Conservation (phyloP, 2,113 vertebrate genomes). For the Pelobates fuscus region DNA sequence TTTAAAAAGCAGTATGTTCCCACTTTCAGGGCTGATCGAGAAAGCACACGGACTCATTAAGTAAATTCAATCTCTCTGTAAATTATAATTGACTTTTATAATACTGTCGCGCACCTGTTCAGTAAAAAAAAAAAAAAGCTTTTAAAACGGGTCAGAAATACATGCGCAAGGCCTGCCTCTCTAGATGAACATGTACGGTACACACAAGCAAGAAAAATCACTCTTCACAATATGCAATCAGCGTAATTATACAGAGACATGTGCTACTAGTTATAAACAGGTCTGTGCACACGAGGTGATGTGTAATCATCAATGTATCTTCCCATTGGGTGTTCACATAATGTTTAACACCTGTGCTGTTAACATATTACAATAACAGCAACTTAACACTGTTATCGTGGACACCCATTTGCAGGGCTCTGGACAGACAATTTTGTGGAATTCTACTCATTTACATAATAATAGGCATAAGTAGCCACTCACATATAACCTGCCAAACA, state of each 20-base stretch:
- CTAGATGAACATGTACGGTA: slow-evolving; percentile 37
- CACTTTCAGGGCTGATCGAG: not conserved
- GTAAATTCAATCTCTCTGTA: not conserved
- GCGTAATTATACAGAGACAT: slow-evolving; percentile 42
- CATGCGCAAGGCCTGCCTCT: not conserved
- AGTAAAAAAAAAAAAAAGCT: not conserved
- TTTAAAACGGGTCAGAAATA: slow-evolving; percentile 11
- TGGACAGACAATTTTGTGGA: too few relatives aligned
- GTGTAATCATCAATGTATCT: slow-evolving; percentile 6
- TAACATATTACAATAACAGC: too few relatives aligned
- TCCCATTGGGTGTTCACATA: not conserved
- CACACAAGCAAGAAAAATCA: slow-evolving; percentile 62
- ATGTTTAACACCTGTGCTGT: not conserved
- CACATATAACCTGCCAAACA: too few relatives aligned
- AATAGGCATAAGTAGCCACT: too few relatives aligned
- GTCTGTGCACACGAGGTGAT: not conserved
- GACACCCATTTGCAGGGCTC: too few relatives aligned
- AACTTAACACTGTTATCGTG: too few relatives aligned
- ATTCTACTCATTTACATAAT: too few relatives aligned
- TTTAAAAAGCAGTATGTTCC: not conserved
- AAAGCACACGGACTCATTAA: not conserved
- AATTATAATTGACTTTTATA: slow-evolving; percentile 3
- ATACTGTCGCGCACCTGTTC: slow-evolving; percentile 25
- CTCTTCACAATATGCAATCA: slow-evolving; percentile 64
- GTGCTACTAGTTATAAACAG: slow-evolving; percentile 22